Evolutionary conservation across 2,113 vertebrate genomes (phyloP).

Genomic region (Ia io): DNA sequence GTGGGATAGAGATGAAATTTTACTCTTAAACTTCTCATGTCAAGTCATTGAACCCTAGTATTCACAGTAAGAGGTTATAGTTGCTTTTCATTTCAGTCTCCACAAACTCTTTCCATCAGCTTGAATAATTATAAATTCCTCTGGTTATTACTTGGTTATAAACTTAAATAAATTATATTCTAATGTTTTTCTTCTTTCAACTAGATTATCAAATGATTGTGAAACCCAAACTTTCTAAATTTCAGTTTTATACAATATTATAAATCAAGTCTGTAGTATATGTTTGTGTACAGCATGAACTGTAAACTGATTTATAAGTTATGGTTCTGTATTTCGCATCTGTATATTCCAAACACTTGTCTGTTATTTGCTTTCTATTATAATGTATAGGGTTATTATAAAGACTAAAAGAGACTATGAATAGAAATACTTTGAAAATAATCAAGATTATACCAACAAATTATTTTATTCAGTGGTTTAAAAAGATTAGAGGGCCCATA

Average conservation of each 20-base stretch:
- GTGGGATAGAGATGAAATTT: not conserved
- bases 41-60: not conserved
- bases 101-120: not conserved
- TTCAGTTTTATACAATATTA: not conserved
- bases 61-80: not conserved
- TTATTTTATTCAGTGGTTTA: not conserved
- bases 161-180: not conserved
- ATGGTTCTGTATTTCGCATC: not conserved
- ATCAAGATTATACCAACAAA: not conserved
- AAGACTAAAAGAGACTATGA: not conserved
- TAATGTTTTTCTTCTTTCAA: not conserved
- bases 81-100: not conserved
- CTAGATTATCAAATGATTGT: not conserved
- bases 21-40: not conserved
- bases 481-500: not conserved
- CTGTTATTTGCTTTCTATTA: not conserved
- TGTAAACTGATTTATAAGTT: not conserved
- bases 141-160: not conserved
- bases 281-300: not conserved
- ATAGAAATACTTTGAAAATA: slow-evolving; percentile 7
- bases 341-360: not conserved
- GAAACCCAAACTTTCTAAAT: not conserved
- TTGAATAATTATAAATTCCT: slow-evolving; percentile 6
- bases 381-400: not conserved
- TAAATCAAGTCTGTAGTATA: not conserved